Evolutionary conservation across 1,140 invertebrate species (phyloP).

Genomic region (Adelges cooleyi): DNA sequence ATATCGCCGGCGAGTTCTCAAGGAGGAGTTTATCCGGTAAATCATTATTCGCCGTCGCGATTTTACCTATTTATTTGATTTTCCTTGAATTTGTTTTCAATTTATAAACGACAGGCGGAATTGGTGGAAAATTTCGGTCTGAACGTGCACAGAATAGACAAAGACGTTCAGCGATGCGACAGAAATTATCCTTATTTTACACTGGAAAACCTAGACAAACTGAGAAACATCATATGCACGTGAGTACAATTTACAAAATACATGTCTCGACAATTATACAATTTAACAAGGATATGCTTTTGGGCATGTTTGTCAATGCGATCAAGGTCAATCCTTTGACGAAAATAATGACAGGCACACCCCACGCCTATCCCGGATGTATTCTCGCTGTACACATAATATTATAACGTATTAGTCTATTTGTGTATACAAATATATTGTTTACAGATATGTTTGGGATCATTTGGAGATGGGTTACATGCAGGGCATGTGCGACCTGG

Average conservation of each 20-base stretch:
- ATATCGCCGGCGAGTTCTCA: slow-evolving; percentile 71
- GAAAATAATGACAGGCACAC: not conserved
- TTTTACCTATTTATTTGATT: not conserved
- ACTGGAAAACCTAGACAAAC: slow-evolving; percentile 76
- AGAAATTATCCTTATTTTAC: slow-evolving; percentile 85
- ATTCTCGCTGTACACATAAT: too few species aligned
- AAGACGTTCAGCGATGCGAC: slow-evolving; percentile 91
- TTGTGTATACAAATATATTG: too few species aligned
- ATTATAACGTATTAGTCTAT: too few species aligned
- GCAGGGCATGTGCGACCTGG: slow-evolving; percentile 92
- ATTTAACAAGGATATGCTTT: not conserved
- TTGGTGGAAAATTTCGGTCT: slow-evolving; percentile 75
- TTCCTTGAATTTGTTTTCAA: not conserved
- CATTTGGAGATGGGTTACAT: slow-evolving; percentile 81
- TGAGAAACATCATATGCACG: slow-evolving; percentile 95
- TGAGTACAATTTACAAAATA: too few species aligned
- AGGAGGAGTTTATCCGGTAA: slow-evolving; percentile 76
- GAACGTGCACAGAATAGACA: slow-evolving; percentile 89
- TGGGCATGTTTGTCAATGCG: not conserved
- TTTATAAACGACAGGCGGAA: slow-evolving; percentile 64
- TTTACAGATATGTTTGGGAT: slow-evolving; percentile 80
- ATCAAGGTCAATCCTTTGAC: not conserved
- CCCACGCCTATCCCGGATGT: too few species aligned
- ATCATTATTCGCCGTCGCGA: slow-evolving; percentile 40
- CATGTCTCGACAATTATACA: too few species aligned